Percentiles rank a stretch among this genome's conserved stretches.
phyloP scores from a whole-genome alignment of 2,797 vertebrate genomes.

The Vespertilio murinus region DNA sequence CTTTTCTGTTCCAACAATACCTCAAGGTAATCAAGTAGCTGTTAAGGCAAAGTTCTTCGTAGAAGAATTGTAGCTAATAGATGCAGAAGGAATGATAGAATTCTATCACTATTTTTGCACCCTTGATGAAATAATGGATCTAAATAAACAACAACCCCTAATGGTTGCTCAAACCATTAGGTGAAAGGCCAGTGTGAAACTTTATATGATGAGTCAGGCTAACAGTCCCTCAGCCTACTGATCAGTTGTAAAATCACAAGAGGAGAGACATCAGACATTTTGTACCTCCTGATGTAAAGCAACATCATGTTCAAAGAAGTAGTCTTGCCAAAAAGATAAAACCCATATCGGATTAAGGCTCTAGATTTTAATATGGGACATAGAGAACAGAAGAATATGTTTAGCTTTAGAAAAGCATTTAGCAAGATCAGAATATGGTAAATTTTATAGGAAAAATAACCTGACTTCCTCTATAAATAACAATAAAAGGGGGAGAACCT shows the following conservation, averaged over 20 bases:
- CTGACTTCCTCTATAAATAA: not conserved
- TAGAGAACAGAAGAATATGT: not conserved
- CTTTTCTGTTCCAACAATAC: not conserved
- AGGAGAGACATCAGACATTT: not conserved
- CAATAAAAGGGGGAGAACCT: not conserved
- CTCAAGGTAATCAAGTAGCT: not conserved
- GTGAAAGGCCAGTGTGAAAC: not conserved
- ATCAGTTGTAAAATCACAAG: not conserved
- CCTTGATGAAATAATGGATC: conserved; percentile 45
- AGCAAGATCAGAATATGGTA: not conserved
- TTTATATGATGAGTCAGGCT: not conserved
- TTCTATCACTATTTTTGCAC: not conserved
- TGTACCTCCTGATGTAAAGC: not conserved
- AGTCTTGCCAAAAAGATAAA: not conserved
- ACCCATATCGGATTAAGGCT: not conserved
- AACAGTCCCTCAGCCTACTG: not conserved
- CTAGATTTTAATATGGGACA: not conserved
- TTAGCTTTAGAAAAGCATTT: not conserved
- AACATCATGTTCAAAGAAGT: not conserved
- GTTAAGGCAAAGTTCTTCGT: not conserved
- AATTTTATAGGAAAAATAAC: not conserved
- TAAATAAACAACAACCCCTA: not conserved
- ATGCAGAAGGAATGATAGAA: too few relatives aligned
- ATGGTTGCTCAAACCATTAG: not conserved
- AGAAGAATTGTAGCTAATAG: not conserved